Base-by-base conservation (phyloP, 2,113 vertebrate species). In the Hyla sarda region DNA sequence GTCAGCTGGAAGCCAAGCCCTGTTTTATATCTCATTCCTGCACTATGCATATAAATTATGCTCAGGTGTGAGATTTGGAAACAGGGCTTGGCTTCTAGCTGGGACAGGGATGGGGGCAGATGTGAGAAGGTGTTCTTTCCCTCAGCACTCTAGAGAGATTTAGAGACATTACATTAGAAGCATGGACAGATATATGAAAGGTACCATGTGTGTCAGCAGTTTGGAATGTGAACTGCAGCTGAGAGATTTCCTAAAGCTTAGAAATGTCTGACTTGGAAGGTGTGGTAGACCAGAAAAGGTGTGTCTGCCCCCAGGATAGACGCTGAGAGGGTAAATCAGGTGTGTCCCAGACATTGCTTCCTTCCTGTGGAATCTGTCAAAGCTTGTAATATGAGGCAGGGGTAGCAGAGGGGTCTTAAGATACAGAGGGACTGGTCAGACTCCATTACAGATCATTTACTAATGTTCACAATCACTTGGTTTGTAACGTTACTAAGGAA, bases 291-390 rank as follows among this genome's bases (percentile, higher is more conserved):
- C 23, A 71, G 60, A 9, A 58, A 62, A 71, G 78, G 85, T 82
- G 85, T 82, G 67, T 47, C 50, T 67, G 62, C 77, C 85, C 67
- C 34, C 85, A 50, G 84, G 84, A 58, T 72, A 82, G 85, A 82
- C 78, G 85, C 78, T 62, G 67, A 52, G 47, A 78, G 78, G 65
- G 71, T 54, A 81, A 82, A 67, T 79, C 78, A 82, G 85, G 85
- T 87, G 85, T 87, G 77, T 34, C 67, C 77, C 48, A 76, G 60
- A 86, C 67, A 82, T 48, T 71, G 67, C 67, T 71, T 37, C 67
- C 78, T 82, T 87, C 85, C 85, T 87, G 34, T 79, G 41, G 60
- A 81, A 86, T 56, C 62, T 72, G 50, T 60, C n/a, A 78, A 14
- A 17, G 13, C 21, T 3, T 12, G 25, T 19, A 41, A 73, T 60